phyloP scores from a whole-genome alignment of 2,888 invertebrate species.

The Cyclophora punctaria region DNA sequence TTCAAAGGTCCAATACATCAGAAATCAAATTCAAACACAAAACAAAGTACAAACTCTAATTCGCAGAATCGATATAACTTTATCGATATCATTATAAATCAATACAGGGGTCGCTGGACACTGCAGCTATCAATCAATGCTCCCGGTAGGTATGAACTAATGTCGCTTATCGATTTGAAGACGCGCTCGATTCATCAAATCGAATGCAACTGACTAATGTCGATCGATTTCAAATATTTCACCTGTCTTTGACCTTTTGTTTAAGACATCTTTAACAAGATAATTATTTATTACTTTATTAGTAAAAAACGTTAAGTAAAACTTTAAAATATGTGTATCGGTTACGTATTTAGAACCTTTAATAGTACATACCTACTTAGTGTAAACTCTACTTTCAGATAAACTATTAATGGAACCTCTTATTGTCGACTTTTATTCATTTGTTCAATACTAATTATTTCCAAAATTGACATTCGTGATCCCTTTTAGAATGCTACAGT shows the following conservation, averaged over 20 bases:
- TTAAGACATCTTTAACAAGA: background rate
- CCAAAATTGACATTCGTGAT: too few relatives aligned
- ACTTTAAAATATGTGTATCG: too few relatives aligned
- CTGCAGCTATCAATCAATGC: conserved; percentile 41
- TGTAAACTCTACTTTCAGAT: too few relatives aligned
- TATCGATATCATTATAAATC: conserved; percentile 28
- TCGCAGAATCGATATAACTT: conserved; percentile 12
- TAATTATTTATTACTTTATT: too few relatives aligned
- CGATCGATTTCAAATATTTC: conserved; percentile 18
- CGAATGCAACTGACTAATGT: conserved; percentile 18
- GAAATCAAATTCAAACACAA: background rate
- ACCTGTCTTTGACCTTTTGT: background rate
- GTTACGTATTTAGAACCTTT: too few relatives aligned
- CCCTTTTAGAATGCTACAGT: too few relatives aligned
- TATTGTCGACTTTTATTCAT: too few relatives aligned
- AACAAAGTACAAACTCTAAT: conserved; percentile 3
- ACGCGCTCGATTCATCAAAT: conserved; percentile 44
- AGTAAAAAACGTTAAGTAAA: too few relatives aligned
- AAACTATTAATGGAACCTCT: too few relatives aligned
- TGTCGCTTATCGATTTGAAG: conserved; percentile 48
- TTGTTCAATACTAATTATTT: too few relatives aligned
- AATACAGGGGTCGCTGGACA: conserved; percentile 33
- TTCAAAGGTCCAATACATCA: background rate
- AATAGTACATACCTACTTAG: too few relatives aligned
- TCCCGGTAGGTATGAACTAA: conserved; percentile 29